Evolutionary conservation across 35 echinoderm and acorn worm species (phyloP).

Genomic region (Strongylocentrotus purpuratus): DNA sequence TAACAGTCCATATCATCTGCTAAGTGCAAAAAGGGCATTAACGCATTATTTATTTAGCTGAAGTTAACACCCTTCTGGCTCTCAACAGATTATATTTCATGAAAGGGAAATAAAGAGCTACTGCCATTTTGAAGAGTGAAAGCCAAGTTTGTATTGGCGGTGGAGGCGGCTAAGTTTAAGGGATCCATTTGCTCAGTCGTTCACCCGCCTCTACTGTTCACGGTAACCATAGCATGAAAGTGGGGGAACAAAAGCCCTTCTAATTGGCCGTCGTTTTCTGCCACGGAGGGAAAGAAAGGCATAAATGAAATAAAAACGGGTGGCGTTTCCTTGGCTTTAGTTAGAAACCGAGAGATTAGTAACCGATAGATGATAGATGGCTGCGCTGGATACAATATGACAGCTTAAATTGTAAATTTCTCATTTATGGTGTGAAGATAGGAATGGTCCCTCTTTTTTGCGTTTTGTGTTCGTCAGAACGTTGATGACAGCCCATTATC

Average conservation of each 20-base stretch:
- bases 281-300: not conserved
- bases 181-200: conserved; percentile 35
- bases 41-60: too few species aligned
- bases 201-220: conserved; percentile 29
- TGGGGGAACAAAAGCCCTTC: conserved; percentile 38
- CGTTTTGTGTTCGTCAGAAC: not conserved
- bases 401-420: conserved; percentile 38
- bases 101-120: not conserved
- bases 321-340: conserved; percentile 8
- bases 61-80: too few species aligned
- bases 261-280: conserved; percentile 38
- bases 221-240: conserved; percentile 15
- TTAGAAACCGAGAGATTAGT: conserved; percentile 21
- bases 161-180: not conserved
- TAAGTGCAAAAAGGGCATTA: too few species aligned
- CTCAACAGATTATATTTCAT: too few species aligned
- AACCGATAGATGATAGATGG: conserved; percentile 32
- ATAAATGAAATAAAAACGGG: conserved; percentile 13
- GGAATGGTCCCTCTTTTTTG: not conserved
- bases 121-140: not conserved
- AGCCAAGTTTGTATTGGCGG: not conserved
- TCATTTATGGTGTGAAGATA: conserved; percentile 8
- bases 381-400: not conserved
- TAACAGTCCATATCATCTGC: too few species aligned
- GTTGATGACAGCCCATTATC: conserved; percentile 34